These are phyloP conservation scores for Orchesellides sinensis DNA, from an alignment of 2,888 invertebrate genomes.

Conservation along the genomic window DNA sequence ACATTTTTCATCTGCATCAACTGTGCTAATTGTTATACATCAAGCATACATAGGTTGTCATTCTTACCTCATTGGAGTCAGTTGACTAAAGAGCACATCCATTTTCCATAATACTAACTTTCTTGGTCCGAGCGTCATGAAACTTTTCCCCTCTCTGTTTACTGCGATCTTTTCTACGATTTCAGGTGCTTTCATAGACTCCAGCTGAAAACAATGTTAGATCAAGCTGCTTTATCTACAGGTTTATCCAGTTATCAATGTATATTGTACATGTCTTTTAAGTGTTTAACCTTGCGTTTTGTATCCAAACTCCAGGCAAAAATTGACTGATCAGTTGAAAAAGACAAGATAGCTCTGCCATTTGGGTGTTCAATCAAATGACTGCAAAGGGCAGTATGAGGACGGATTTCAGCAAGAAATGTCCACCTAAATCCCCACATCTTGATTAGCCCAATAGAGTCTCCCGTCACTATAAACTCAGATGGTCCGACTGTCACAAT, in stretches of 20 bases:
- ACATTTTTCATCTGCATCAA: background rate
- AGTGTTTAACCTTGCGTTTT: conserved; percentile 22
- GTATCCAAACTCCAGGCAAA: conserved; percentile 71
- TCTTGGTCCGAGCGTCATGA: conserved; percentile 72
- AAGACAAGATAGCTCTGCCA: conserved; percentile 69
- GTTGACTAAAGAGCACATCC: conserved; percentile 67
- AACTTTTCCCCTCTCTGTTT: conserved; percentile 69
- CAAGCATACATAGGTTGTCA: background rate
- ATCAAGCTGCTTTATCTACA: no score
- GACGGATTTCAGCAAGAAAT: conserved; percentile 68
- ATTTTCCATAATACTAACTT: conserved; percentile 72
- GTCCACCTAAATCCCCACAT: conserved; percentile 73
- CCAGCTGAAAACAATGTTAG: conserved; percentile 51
- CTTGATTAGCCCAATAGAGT: conserved; percentile 71
- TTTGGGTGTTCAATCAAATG: conserved; percentile 73
- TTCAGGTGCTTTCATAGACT: conserved; percentile 69
- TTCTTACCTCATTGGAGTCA: conserved; percentile 55
- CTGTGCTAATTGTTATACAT: background rate
- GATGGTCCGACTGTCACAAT: conserved; percentile 69
- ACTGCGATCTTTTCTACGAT: conserved; percentile 69
- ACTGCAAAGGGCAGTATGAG: conserved; percentile 65
- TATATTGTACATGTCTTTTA: no score
- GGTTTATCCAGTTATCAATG: no score
- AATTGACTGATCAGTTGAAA: conserved; percentile 70
- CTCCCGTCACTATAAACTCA: conserved; percentile 74